Percentiles rank a stretch among this genome's conserved stretches.
Evolutionary conservation across 2,797 vertebrate genomes (phyloP).

Genomic region (Tiaroga cobitis): DNA sequence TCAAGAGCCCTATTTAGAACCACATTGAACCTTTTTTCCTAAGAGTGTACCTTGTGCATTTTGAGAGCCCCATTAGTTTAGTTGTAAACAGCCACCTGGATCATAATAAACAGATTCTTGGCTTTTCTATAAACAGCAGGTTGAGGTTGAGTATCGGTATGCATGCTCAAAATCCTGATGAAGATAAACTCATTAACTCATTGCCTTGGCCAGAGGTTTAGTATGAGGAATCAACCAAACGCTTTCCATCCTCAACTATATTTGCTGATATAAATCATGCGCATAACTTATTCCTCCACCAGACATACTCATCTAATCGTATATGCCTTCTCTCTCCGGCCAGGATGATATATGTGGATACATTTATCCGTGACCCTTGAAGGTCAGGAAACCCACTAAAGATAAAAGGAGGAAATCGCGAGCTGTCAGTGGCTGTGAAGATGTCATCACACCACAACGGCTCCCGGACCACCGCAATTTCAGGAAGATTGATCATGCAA

Average conservation of each 20-base stretch:
- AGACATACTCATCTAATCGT: background rate
- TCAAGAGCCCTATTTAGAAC: background rate
- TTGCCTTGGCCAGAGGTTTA: slow-evolving; percentile 67
- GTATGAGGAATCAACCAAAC: slow-evolving; percentile 16
- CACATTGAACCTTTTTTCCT: background rate
- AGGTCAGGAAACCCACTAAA: slow-evolving; percentile 65
- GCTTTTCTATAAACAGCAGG: slow-evolving; percentile 73
- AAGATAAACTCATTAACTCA: slow-evolving; percentile 67
- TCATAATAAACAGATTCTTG: slow-evolving; percentile 65
- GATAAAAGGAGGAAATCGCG: slow-evolving; percentile 60
- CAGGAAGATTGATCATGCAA: slow-evolving; percentile 78
- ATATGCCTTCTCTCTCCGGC: slow-evolving; percentile 46
- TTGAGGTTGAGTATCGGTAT: slow-evolving; percentile 60
- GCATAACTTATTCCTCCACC: slow-evolving; percentile 1
- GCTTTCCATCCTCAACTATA: background rate
- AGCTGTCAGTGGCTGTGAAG: slow-evolving; percentile 62
- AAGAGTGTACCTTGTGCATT: background rate
- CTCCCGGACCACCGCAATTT: slow-evolving; percentile 65
- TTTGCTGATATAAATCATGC: slow-evolving; percentile 19
- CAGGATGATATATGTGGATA: slow-evolving; percentile 67
- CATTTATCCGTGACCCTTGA: slow-evolving; percentile 63
- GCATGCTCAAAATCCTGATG: slow-evolving; percentile 65
- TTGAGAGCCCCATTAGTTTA: background rate
- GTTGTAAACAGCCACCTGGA: slow-evolving; percentile 63
- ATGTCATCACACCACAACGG: slow-evolving; percentile 49